A percentile compares a stretch with the other conserved stretches of the same genome.
phyloP scores from a whole-genome alignment of 2,797 vertebrate genomes.

The Perodicticus potto region DNA sequence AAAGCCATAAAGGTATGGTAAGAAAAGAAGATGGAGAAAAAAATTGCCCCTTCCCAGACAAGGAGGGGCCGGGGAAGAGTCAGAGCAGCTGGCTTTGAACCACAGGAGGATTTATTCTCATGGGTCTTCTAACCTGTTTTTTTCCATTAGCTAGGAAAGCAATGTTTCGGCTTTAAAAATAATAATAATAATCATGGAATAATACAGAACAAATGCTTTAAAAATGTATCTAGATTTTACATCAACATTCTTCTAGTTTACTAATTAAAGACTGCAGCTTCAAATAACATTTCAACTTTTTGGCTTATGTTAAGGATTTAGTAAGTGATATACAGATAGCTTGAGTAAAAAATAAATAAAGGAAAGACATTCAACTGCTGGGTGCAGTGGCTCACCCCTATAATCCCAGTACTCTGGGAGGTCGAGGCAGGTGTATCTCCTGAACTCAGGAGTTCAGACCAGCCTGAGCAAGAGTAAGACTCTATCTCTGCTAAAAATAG shows the following conservation, averaged over 20 bases:
- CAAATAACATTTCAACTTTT: slow-evolving; percentile 5
- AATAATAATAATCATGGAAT: background rate
- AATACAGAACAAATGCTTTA: slow-evolving; percentile 62
- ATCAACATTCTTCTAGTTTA: slow-evolving; percentile 31
- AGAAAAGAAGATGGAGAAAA: background rate
- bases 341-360: background rate
- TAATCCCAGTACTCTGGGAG: too few species aligned
- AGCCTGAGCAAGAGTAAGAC: too few species aligned
- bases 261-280: slow-evolving; percentile 53
- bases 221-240: slow-evolving; percentile 53
- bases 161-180: background rate
- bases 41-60: background rate
- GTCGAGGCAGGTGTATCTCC: too few species aligned
- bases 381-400: too few species aligned
- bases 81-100: slow-evolving; percentile 36
- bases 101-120: slow-evolving; percentile 27
- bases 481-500: too few species aligned
- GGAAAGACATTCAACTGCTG: background rate
- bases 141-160: slow-evolving; percentile 29
- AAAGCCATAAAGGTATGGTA: slow-evolving; percentile 28
- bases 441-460: too few species aligned
- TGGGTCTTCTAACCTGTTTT: slow-evolving; percentile 36
- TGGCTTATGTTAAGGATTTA: slow-evolving; percentile 24
- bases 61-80: background rate
- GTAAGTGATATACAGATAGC: background rate